Evolutionary conservation across 2,888 invertebrate species (phyloP), one percentile per base, ranked within the genome.

Genomic region (Pristionchus fissidentatus): DNA sequence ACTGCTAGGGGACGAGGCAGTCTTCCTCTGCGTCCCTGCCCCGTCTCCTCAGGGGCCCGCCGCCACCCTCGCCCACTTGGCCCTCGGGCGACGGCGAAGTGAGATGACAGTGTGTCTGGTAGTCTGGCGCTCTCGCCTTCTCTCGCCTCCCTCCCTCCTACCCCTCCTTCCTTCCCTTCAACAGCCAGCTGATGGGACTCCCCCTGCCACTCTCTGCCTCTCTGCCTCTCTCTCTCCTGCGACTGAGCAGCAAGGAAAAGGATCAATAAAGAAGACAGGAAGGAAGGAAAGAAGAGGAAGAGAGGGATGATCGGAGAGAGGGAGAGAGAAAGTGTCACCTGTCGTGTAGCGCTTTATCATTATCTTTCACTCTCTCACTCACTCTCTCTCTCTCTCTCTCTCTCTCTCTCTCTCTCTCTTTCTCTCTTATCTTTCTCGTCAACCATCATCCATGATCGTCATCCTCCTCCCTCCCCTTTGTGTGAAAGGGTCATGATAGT

Each of bases 61-160:
- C 52, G 55, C 22, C n/a, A 57, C 38, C 55, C 35, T n/a, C 38
- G 57, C 77, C 41, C 41, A 62, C 29, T 62, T 43, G 10, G 13
- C 29, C 32, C 32, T 57, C 55, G 35, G 55, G 38, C n/a, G 79
- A 38, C 55, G 38, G 38, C 38, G 57, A 38, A 38, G 57, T 1
- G 55, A 55, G 15, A 43, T 3, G 73, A 1, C 26, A 2, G 78
- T 52, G 55, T 79, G n/a, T 79, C 79, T 79, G 57, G 22, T 62
- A 46, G 81, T 83, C 84, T 84, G 82, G 70, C 83, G 57, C 80
- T 57, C 55, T 79, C 83, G 60, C 83, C 78, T 75, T 60, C 75
- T 35, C 8, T 77, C 82, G 66, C 83, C 82, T 84, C 84, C 81
- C 75, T 77, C 78, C 26, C 78, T 29, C 70, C 73, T 84, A 77